phyloP scores from a whole-genome alignment of 2,888 invertebrate species.

The Sisyra terminalis region DNA sequence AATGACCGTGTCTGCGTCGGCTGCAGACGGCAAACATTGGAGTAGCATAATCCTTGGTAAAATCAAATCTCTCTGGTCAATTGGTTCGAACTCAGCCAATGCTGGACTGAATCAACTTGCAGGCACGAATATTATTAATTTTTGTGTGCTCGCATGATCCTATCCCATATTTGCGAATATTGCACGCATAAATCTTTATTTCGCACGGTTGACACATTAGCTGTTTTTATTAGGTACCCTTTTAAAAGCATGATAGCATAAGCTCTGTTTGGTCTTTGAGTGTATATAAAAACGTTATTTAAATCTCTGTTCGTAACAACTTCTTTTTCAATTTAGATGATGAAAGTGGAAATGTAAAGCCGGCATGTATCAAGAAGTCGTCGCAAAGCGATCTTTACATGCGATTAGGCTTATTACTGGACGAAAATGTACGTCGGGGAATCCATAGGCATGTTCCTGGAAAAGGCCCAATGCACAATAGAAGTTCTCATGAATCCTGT shows the following conservation, averaged over 20 bases:
- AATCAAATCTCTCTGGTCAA: constrained; percentile 77
- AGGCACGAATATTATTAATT: constrained; percentile 32
- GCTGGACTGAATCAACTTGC: constrained; percentile 68
- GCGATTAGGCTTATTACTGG: constrained; percentile 64
- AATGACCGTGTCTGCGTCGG: constrained; percentile 23
- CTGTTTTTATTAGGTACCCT: constrained; percentile 6
- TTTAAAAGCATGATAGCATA: constrained; percentile 12
- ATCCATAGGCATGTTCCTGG: constrained; percentile 20
- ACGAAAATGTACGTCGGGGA: constrained; percentile 42
- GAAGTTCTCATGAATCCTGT: constrained; percentile 30
- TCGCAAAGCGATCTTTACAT: constrained; percentile 68
- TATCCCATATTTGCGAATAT: constrained; percentile 7
- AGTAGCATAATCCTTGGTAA: constrained; percentile 70
- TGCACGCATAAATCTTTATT: constrained; percentile 8
- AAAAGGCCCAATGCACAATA: constrained; percentile 25
- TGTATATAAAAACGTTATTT: constrained; percentile 13
- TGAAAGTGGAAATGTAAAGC: constrained; percentile 52
- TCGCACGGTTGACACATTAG: constrained; percentile 5
- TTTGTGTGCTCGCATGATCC: constrained; percentile 8
- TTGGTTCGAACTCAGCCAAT: constrained; percentile 54
- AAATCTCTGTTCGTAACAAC: constrained; percentile 13
- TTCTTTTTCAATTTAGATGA: constrained; percentile 36
- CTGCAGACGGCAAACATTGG: constrained; percentile 42
- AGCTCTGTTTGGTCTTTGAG: constrained; percentile 16
- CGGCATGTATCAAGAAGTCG: constrained; percentile 31